phyloP scores from a whole-genome alignment of 2,797 vertebrate genomes.

The Oreochromis mossambicus region DNA sequence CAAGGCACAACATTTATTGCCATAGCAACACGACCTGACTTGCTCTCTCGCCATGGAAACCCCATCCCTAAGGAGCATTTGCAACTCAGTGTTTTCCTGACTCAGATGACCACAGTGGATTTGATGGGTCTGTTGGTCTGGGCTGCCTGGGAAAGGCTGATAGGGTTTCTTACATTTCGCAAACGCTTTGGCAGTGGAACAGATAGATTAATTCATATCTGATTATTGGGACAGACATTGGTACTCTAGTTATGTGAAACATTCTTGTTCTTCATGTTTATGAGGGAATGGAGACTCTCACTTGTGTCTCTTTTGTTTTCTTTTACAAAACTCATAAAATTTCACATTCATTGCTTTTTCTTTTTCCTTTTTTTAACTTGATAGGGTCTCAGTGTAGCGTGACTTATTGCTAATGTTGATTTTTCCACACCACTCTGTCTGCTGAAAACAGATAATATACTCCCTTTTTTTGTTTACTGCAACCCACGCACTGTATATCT shows the following conservation, averaged over 20 bases:
- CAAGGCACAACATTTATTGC: constrained; percentile 23
- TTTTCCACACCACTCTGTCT: neutral
- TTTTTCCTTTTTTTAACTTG: neutral
- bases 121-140: neutral
- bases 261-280: neutral
- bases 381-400: neutral
- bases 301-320: neutral
- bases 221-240: neutral
- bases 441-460: neutral
- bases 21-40: constrained; percentile 56
- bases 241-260: neutral
- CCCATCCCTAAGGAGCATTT: constrained; percentile 42
- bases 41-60: constrained; percentile 56
- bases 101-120: neutral
- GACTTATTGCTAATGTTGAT: neutral
- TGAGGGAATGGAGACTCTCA: neutral
- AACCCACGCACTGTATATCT: neutral
- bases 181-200: neutral
- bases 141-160: constrained; percentile 30
- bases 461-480: neutral
- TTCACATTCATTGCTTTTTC: neutral
- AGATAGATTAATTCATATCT: neutral
- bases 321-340: neutral
- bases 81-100: constrained; percentile 16
- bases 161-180: neutral